These are phyloP conservation scores for Megalops atlanticus DNA, from an alignment of 2,113 vertebrate genomes.

Conservation along the genomic window DNA sequence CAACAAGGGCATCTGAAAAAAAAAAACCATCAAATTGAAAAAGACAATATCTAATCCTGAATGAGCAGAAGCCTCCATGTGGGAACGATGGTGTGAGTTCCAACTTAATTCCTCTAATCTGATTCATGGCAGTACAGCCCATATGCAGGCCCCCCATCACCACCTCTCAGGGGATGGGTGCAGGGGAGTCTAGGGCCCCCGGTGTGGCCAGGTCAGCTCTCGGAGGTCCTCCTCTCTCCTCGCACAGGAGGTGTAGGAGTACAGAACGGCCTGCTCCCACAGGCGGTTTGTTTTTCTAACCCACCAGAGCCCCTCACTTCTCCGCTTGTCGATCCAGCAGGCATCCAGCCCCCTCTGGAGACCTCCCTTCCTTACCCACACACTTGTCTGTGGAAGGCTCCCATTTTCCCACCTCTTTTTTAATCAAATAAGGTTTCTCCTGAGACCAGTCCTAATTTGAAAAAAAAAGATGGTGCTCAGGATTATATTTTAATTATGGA, in stretches of 20 bases:
- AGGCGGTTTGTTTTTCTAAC: constrained; percentile 57
- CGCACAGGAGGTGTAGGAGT: not conserved
- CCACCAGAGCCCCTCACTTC: constrained; percentile 52
- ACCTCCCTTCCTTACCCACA: not conserved
- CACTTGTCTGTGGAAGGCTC: not conserved
- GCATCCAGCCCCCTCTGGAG: not conserved
- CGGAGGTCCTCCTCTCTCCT: constrained; percentile 57
- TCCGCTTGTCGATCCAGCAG: constrained; percentile 44
- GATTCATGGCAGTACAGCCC: not conserved
- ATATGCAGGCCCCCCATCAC: not conserved
- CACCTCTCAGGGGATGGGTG: not conserved
- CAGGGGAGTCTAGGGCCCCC: not conserved
- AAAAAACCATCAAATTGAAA: not conserved
- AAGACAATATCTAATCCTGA: not conserved
- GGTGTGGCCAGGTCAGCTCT: constrained; percentile 3
- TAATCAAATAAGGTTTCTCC: constrained; percentile 1
- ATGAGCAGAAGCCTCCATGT: not conserved
- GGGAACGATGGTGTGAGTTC: not conserved
- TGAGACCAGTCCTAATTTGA: not conserved
- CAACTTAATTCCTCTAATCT: not conserved
- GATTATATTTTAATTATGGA: constrained; percentile 26
- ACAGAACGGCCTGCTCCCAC: constrained; percentile 43
- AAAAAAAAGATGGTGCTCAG: not conserved
- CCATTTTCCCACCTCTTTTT: not conserved
- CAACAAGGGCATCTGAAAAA: not conserved